phyloP scores from a whole-genome alignment of 1,140 invertebrate species.

The Drosophila quadrilineata region DNA sequence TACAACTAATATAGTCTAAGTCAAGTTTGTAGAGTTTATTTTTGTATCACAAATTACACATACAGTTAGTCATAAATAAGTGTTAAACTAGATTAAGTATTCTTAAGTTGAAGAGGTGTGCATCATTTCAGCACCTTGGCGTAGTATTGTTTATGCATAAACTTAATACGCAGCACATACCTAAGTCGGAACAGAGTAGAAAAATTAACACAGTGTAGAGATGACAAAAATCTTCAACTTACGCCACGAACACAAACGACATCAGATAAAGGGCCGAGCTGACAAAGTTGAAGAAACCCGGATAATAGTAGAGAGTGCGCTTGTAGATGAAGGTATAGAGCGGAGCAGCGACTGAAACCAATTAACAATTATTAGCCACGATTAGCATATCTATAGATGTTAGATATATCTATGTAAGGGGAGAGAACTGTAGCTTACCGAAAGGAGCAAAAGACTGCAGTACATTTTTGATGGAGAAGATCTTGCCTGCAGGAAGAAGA shows the following conservation, averaged over 20 bases:
- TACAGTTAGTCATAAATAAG: constrained; percentile 29
- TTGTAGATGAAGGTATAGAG: constrained; percentile 85
- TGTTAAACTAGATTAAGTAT: constrained; percentile 24
- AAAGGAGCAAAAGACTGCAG: constrained; percentile 85
- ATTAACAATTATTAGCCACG: constrained; percentile 31
- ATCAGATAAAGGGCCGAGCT: constrained; percentile 81
- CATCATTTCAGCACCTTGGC: constrained; percentile 67
- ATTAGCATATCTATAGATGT: too few relatives aligned
- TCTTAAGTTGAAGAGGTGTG: background rate
- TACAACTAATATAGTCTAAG: too few relatives aligned
- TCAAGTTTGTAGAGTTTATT: constrained; percentile 45
- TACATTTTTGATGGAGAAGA: constrained; percentile 85
- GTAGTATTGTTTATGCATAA: constrained; percentile 63
- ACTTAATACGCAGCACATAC: constrained; percentile 68
- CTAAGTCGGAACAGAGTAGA: too few relatives aligned
- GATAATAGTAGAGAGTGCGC: constrained; percentile 82
- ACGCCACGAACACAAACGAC: constrained; percentile 82
- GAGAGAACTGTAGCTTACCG: constrained; percentile 32
- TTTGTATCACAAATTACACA: constrained; percentile 50
- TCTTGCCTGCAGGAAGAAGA: constrained; percentile 81
- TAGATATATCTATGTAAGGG: too few relatives aligned
- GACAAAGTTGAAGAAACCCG: constrained; percentile 84
- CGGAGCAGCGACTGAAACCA: constrained; percentile 82
- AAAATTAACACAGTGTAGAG: constrained; percentile 20
- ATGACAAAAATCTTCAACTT: constrained; percentile 43